phyloP scores from a whole-genome alignment of 1,140 invertebrate species.

The Brachionus sp. region DNA sequence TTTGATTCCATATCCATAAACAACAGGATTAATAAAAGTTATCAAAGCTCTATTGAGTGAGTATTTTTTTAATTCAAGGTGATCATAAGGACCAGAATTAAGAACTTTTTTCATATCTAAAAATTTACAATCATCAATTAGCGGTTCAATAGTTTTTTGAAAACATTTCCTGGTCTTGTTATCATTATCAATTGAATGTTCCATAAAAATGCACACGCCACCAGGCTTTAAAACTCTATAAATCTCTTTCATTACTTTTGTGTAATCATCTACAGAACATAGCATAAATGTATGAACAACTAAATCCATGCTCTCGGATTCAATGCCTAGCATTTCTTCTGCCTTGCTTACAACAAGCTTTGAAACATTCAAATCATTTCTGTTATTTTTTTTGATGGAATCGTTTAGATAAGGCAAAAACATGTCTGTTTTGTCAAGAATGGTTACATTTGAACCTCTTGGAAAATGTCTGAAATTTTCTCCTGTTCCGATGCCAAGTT shows the following conservation, averaged over 20 bases:
- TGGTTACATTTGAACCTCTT: no score
- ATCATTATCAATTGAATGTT: conserved; percentile 30
- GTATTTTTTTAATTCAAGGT: not conserved
- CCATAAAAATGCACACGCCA: conserved; percentile 36
- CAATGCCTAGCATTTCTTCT: not conserved
- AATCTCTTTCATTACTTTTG: not conserved
- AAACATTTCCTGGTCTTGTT: not conserved
- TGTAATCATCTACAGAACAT: conserved; percentile 2
- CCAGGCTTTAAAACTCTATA: conserved; percentile 27
- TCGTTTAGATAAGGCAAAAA: no score
- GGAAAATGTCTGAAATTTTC: no score
- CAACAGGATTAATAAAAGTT: not conserved
- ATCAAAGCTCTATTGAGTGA: not conserved
- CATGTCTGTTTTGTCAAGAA: no score
- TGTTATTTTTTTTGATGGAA: not conserved
- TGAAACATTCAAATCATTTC: not conserved
- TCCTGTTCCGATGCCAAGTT: no score
- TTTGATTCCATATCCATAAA: conserved; percentile 7
- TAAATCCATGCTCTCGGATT: conserved; percentile 10
- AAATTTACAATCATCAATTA: conserved; percentile 12
- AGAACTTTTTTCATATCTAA: conserved; percentile 24
- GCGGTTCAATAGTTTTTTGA: not conserved
- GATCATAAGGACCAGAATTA: not conserved
- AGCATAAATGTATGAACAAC: conserved; percentile 21
- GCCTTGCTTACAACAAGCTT: conserved; percentile 7